phyloP scores from a whole-genome alignment of 2,888 invertebrate genomes.

The Epinotia brunnichana region DNA sequence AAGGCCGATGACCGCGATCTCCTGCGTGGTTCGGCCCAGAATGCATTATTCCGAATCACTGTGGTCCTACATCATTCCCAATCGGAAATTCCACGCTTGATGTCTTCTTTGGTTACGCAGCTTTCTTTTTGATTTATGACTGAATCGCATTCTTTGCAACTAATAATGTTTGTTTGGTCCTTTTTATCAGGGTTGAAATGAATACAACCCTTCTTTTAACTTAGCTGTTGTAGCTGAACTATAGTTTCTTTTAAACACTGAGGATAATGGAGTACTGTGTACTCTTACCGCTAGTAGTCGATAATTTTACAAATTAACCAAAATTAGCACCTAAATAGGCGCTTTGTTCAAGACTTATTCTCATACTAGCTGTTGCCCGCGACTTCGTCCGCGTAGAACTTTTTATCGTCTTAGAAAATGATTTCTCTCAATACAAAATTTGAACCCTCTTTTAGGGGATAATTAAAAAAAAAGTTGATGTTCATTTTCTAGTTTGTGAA shows the following conservation, averaged over 20 bases:
- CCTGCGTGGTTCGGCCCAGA: constrained; percentile 74
- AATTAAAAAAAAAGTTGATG: too few relatives aligned
- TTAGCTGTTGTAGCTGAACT: neutral
- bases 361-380: too few relatives aligned
- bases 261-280: constrained; percentile 16
- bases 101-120: constrained; percentile 73
- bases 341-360: constrained; percentile 44
- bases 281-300: constrained; percentile 47
- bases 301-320: constrained; percentile 55
- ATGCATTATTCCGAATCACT: constrained; percentile 73
- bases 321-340: constrained; percentile 60
- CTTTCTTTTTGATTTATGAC: constrained; percentile 78
- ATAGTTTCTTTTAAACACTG: neutral
- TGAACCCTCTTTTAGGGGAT: too few relatives aligned
- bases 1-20: constrained; percentile 74
- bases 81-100: constrained; percentile 77
- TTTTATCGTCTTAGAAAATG: too few relatives aligned
- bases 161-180: constrained; percentile 53
- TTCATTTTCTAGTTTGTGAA: too few relatives aligned
- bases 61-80: constrained; percentile 73
- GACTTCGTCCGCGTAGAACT: too few relatives aligned
- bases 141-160: constrained; percentile 61
- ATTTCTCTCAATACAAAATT: too few relatives aligned
- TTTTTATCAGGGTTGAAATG: neutral
- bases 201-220: constrained; percentile 9